These are phyloP conservation scores for Pectinophora gossypiella DNA, from an alignment of 1,140 invertebrate genomes.

Conservation along the genomic window DNA sequence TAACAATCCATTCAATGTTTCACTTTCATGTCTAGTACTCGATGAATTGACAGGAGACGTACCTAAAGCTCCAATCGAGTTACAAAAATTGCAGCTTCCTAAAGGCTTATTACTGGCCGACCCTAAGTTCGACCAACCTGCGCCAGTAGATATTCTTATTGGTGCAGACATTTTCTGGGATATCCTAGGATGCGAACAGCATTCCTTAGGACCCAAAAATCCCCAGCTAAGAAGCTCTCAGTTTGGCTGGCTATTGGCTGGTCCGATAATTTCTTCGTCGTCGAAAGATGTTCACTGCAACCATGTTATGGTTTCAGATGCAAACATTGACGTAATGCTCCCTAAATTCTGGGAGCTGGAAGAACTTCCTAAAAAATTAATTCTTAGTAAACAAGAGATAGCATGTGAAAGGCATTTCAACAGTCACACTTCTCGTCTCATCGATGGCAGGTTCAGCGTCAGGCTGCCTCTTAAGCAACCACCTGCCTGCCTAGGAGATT, in stretches of 20 bases:
- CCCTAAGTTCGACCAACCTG: background rate
- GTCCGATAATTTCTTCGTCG: background rate
- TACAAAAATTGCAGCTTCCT: slow-evolving; percentile 11
- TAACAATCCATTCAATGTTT: slow-evolving; percentile 4
- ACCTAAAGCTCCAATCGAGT: slow-evolving; percentile 12
- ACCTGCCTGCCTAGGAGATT: slow-evolving; percentile 9
- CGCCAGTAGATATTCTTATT: background rate
- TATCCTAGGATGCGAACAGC: background rate
- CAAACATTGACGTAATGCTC: background rate
- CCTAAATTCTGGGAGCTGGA: slow-evolving; percentile 2
- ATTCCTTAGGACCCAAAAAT: slow-evolving; percentile 3
- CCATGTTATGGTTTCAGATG: background rate
- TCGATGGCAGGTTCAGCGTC: slow-evolving; percentile 12
- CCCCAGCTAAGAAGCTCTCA: slow-evolving; percentile 4
- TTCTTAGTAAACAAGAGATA: slow-evolving; percentile 14
- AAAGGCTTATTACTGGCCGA: slow-evolving; percentile 14
- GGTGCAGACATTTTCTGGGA: slow-evolving; percentile 6
- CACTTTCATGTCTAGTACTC: slow-evolving; percentile 12
- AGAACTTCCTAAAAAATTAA: background rate
- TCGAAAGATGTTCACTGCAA: background rate
- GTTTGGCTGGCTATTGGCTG: slow-evolving; percentile 5
- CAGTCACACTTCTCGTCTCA: slow-evolving; percentile 9
- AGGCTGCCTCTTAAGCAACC: slow-evolving; percentile 3
- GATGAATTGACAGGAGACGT: slow-evolving; percentile 12
- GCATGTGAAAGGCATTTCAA: slow-evolving; percentile 34